Conservation (phyloP, 1,140 invertebrate genomes). For the Medauroidea extradentata region DNA sequence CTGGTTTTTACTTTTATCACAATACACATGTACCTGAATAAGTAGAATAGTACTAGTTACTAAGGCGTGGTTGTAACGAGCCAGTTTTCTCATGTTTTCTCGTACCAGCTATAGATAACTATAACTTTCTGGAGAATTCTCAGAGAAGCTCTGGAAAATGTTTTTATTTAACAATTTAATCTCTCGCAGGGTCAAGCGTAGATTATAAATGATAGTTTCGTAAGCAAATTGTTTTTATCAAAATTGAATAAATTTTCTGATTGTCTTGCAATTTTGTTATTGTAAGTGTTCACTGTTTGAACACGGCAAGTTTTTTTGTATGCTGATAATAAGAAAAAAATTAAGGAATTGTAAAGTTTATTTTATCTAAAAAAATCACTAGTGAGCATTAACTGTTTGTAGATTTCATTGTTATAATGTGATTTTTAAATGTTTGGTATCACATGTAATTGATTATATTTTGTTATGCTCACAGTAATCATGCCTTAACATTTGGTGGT, state of each 20-base stretch:
- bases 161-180: neutral
- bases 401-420: slow-evolving; percentile 15
- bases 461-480: slow-evolving; percentile 16
- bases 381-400: slow-evolving; percentile 17
- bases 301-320: slow-evolving; percentile 2
- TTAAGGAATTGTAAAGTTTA: slow-evolving; percentile 8
- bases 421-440: slow-evolving; percentile 16
- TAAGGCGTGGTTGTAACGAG: slow-evolving; percentile 3
- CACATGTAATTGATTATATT: slow-evolving; percentile 12
- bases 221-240: neutral
- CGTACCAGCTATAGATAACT: neutral
- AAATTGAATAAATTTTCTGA: neutral
- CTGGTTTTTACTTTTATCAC: slow-evolving; percentile 1
- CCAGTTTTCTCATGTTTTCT: slow-evolving; percentile 2
- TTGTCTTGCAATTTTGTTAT: slow-evolving; percentile 7
- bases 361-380: slow-evolving; percentile 6
- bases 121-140: slow-evolving; percentile 3
- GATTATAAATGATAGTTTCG: slow-evolving; percentile 2
- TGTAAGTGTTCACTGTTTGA: slow-evolving; percentile 10
- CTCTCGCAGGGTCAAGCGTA: slow-evolving; percentile 6
- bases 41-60: neutral
- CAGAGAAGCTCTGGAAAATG: neutral
- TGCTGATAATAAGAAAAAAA: slow-evolving; percentile 3
- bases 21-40: slow-evolving; percentile 9
- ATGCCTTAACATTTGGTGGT: slow-evolving; percentile 19